Evolutionary conservation across 2,888 invertebrate genomes (phyloP), one percentile per base, ranked within the genome.

Genomic region (Blastobasis adustella): DNA sequence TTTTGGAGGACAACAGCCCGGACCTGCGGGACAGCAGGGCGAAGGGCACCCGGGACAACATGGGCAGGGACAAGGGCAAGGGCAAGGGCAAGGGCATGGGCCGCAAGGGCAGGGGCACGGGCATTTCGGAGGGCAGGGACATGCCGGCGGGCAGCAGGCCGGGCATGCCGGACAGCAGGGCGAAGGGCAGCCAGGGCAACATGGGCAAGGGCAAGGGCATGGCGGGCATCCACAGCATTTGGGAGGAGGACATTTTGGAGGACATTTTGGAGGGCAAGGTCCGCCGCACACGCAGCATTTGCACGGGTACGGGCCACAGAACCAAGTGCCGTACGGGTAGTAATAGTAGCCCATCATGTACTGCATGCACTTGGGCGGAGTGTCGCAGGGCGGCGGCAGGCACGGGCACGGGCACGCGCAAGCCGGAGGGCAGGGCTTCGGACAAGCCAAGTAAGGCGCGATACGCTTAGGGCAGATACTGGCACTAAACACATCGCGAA

Each of bases 261-360:
- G 1, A 23, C 47, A 39, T 9, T 23, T 23, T 23, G 23, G 23
- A 23, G 23, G 23, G 3, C 23, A 23, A 23, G 23, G 23, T 23
- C 23, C 23, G 23, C 23, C 23, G 23, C 23, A 23, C 23, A 23
- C 23, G 23, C 23, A 23, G 23, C 23, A 23, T 23, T 23, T 58
- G 3, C 65, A 65, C 10, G 70, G 69, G 54, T 67, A 71, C 0
- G 71, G 71, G 5, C 71, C 71, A 49, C 71, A 71, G 57, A 70
- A 71, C 69, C 71, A 71, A n/a, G 61, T 62, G 1, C 71, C 71
- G 39, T 71, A 71, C 0, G 70, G 71, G 59, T 76, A 76, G 52
- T 74, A 74, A 46, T 72, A 74, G 53, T 76, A 74, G 0, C 76
- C 73, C 4, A 69, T 68, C 69, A 74, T 71, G 54, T 68, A 68